These are phyloP conservation scores for Drosophila setosimentum DNA, from an alignment of 2,888 invertebrate genomes.

Conservation along the genomic window DNA sequence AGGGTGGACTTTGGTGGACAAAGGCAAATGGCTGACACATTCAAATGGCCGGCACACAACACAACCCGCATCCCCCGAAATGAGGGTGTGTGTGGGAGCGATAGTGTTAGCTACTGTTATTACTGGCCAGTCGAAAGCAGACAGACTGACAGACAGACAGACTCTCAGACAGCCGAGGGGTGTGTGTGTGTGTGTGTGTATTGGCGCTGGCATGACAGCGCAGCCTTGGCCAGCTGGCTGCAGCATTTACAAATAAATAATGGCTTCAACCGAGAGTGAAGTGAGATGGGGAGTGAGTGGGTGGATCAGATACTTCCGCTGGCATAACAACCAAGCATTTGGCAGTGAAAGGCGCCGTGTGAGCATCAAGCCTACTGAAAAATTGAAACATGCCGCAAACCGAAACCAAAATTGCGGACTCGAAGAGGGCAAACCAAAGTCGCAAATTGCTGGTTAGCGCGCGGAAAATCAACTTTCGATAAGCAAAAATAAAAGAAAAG, in stretches of 20 bases:
- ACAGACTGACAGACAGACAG: slow-evolving; percentile 25
- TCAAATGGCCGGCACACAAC: slow-evolving; percentile 64
- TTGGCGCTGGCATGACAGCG: slow-evolving; percentile 42
- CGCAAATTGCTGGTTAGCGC: slow-evolving; percentile 76
- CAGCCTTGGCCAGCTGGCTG: slow-evolving; percentile 49
- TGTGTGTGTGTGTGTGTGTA: slow-evolving; percentile 29
- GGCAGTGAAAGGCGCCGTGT: slow-evolving; percentile 71
- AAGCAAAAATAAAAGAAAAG: slow-evolving; percentile 17
- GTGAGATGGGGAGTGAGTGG: background rate
- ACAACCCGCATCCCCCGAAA: slow-evolving; percentile 22
- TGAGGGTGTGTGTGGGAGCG: slow-evolving; percentile 65
- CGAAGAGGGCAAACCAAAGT: slow-evolving; percentile 67
- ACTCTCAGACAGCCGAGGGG: slow-evolving; percentile 24
- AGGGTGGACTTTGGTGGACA: slow-evolving; percentile 24
- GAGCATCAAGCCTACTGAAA: slow-evolving; percentile 59
- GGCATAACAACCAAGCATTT: slow-evolving; percentile 52
- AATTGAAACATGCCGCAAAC: slow-evolving; percentile 47
- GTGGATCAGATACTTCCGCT: slow-evolving; percentile 53
- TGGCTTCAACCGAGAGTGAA: slow-evolving; percentile 38
- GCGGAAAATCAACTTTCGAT: slow-evolving; percentile 54
- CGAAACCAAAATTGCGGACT: slow-evolving; percentile 12
- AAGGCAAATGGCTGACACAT: slow-evolving; percentile 70
- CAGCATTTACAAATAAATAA: slow-evolving; percentile 72
- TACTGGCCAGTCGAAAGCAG: slow-evolving; percentile 38
- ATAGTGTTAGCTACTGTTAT: slow-evolving; percentile 52